These are phyloP conservation scores for Clangula hyemalis DNA, from an alignment of 2,797 vertebrate genomes.

Conservation along the genomic window DNA sequence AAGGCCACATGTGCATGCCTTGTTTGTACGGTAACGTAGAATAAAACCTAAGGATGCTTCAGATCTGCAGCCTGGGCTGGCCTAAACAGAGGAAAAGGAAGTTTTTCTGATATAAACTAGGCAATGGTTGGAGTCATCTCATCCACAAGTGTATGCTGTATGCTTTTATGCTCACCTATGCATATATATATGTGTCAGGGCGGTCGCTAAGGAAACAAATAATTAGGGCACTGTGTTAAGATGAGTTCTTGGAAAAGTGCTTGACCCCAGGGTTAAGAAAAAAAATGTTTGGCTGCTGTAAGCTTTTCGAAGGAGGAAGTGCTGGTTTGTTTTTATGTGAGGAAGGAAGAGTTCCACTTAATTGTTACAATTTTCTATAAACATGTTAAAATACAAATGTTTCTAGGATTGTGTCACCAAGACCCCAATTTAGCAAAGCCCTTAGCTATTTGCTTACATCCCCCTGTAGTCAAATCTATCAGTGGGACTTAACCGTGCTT, in stretches of 20 bases:
- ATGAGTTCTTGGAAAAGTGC: constrained; percentile 47
- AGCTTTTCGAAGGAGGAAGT: constrained; percentile 43
- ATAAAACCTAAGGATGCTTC: background rate
- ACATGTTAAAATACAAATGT: constrained; percentile 67
- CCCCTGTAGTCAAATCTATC: constrained; percentile 61
- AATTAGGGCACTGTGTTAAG: background rate
- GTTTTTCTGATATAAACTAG: background rate
- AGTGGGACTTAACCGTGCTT: constrained; percentile 55
- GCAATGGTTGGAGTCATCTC: background rate
- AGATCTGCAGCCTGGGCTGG: background rate
- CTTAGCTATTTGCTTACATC: constrained; percentile 61
- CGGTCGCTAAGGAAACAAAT: background rate
- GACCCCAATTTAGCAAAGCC: constrained; percentile 48
- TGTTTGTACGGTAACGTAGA: background rate
- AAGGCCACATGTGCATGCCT: fast-evolving
- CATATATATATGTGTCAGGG: background rate
- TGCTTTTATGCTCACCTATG: background rate
- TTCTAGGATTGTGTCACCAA: constrained; percentile 62
- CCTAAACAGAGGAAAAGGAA: background rate
- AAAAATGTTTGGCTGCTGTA: constrained; percentile 52
- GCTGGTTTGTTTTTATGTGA: constrained; percentile 49
- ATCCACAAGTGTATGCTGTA: background rate
- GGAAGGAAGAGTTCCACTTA: constrained; percentile 61
- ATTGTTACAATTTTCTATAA: constrained; percentile 67
- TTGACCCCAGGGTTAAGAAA: constrained; percentile 48